Evolutionary conservation across 2,797 vertebrate species (phyloP), one percentile per base, ranked within the genome.

Genomic region (Sphenopsis melanotis): DNA sequence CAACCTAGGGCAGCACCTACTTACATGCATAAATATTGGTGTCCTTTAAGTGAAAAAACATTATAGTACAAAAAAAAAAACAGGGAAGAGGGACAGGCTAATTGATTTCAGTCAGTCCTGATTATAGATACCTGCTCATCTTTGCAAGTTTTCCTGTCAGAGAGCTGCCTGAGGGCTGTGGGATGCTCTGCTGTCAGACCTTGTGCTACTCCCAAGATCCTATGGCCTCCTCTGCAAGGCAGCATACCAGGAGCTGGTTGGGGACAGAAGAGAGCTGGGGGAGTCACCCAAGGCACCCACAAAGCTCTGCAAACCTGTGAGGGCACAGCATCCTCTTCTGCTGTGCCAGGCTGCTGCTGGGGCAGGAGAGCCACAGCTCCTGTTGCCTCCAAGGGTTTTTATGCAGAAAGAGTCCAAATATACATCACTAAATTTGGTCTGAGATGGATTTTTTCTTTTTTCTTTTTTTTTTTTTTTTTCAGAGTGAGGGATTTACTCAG

Each of bases 241-340:
- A 0, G 10, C 15, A 4, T 24, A 0, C 24, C 36, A n/a, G 13
- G 41, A 83, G 41, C 2, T 1, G 49, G 20, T 4, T 60, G 27
- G 37, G 59, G 17, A 30, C 53, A 37, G 69, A 41, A 49, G n/a
- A 39, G 29, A 74, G 18, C 18, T 1, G 1, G 4, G 17, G 2
- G 2, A 2, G 13, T 59, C 36, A 39, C 66, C 27, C 22, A 18
- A 47, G n/a, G 23, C 30, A 78, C 18, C 41, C 22, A 18, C 23
- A 16, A 75, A 41, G 4, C 11, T 71, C 30, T 59, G 39, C 34
- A 64, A 49, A 68, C 21, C 21, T 19, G 1, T 1, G 9, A 81
- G 65, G 34, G 12, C 23, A 15, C 0, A 1, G 24, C 15, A 29
- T 11, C 50, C 39, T 55, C 6, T 19, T 11, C 52, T 70, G 26